Evolutionary conservation across 30 jellyfish, hydroid and myxozoan species (phyloP).

Genomic region (Pseudorhiza aurosa): DNA sequence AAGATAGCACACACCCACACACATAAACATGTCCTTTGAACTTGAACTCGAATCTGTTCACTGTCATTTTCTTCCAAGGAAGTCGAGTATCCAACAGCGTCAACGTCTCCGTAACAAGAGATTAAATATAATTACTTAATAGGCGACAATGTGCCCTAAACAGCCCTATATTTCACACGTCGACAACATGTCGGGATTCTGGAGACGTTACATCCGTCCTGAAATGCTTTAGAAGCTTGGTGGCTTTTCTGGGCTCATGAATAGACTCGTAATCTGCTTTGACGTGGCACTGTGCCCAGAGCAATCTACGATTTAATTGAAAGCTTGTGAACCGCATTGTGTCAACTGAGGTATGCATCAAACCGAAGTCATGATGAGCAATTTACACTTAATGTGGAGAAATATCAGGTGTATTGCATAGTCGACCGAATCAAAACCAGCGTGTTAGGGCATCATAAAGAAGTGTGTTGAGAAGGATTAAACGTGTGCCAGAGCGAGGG

Average conservation of each 20-base stretch:
- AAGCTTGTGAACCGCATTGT: constrained; percentile 37
- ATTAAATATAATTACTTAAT: constrained; percentile 23
- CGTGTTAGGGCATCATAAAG: no score
- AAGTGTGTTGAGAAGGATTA: no score
- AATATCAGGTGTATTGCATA: no score
- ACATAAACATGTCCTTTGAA: constrained; percentile 11
- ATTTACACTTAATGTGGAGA: no score
- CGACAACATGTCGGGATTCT: constrained; percentile 68
- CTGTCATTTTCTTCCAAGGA: constrained; percentile 39
- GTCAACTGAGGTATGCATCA: not conserved
- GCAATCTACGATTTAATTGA: constrained; percentile 4
- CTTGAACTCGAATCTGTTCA: constrained; percentile 27
- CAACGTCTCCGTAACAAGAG: constrained; percentile 45
- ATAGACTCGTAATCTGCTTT: constrained; percentile 47
- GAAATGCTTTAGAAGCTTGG: constrained; percentile 48
- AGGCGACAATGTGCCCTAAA: constrained; percentile 70
- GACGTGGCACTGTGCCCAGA: constrained; percentile 45
- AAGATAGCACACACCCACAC: not conserved
- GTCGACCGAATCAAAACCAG: no score
- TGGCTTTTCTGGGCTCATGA: constrained; percentile 67
- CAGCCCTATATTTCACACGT: constrained; percentile 74
- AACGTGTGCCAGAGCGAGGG: no score
- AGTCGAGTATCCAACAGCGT: constrained; percentile 60
- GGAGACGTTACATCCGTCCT: constrained; percentile 70
- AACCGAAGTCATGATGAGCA: no score